phyloP scores from a whole-genome alignment of 1,140 invertebrate species.

The Olivierus martensii region DNA sequence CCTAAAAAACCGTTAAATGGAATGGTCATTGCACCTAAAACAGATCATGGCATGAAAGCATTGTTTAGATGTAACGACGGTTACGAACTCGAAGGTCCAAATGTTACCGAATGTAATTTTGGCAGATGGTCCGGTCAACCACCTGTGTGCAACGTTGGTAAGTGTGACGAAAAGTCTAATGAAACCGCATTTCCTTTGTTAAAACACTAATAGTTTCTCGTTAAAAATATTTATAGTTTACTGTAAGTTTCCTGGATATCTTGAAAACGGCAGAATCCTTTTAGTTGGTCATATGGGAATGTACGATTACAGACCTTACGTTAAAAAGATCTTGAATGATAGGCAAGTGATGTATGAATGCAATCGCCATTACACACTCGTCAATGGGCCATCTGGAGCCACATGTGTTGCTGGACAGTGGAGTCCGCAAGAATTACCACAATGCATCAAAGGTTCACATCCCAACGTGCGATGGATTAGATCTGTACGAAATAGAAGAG shows the following conservation, averaged over 20 bases:
- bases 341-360: slow-evolving; percentile 96
- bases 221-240: slow-evolving; percentile 53
- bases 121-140: slow-evolving; percentile 83
- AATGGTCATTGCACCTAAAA: slow-evolving; percentile 90
- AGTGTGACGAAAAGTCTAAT: slow-evolving; percentile 7
- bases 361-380: slow-evolving; percentile 69
- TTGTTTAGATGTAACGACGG: slow-evolving; percentile 86
- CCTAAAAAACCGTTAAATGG: slow-evolving; percentile 76
- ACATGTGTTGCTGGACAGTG: slow-evolving; percentile 80
- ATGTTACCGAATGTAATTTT: slow-evolving; percentile 66
- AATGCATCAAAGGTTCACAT: slow-evolving; percentile 43
- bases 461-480: slow-evolving; percentile 15
- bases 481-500: slow-evolving; percentile 3
- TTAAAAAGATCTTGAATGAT: slow-evolving; percentile 76
- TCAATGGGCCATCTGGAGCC: slow-evolving; percentile 70
- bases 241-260: slow-evolving; percentile 83
- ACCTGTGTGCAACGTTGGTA: slow-evolving; percentile 70
- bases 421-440: slow-evolving; percentile 67
- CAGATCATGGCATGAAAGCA: slow-evolving; percentile 85
- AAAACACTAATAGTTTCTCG: no score
- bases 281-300: slow-evolving; percentile 93
- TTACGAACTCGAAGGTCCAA: slow-evolving; percentile 55
- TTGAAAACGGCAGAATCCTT: slow-evolving; percentile 79
- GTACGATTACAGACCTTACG: slow-evolving; percentile 93
- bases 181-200: no score